Evolutionary conservation across 1,140 invertebrate genomes (phyloP).

Genomic region (Aphis craccivora): DNA sequence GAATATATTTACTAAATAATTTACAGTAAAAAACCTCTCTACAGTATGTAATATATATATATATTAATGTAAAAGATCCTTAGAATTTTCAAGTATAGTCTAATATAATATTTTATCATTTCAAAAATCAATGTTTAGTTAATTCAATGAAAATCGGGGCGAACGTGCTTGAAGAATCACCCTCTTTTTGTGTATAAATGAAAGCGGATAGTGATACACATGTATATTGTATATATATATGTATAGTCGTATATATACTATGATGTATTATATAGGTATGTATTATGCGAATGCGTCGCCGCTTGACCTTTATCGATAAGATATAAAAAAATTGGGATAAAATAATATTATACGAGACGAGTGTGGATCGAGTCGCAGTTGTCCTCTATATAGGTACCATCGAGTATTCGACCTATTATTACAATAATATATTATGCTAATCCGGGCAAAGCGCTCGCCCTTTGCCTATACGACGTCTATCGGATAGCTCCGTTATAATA

Average conservation of each 20-base stretch:
- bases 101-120: too few relatives aligned
- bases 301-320: neutral
- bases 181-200: neutral
- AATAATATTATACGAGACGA: neutral
- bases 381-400: neutral
- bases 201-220: neutral
- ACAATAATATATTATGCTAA: neutral
- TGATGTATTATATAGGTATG: neutral
- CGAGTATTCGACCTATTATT: neutral
- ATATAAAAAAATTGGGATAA: neutral
- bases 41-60: too few relatives aligned
- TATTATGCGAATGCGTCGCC: too few relatives aligned
- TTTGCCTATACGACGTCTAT: neutral
- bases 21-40: too few relatives aligned
- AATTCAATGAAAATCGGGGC: too few relatives aligned
- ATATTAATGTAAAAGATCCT: too few relatives aligned
- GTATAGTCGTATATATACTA: neutral
- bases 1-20: too few relatives aligned
- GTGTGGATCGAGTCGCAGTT: neutral
- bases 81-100: too few relatives aligned
- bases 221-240: too few relatives aligned
- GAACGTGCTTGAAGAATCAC: too few relatives aligned
- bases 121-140: too few relatives aligned
- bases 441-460: neutral
- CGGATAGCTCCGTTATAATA: constrained; percentile 1